These are phyloP conservation scores for Benitochromis conjunctus DNA, from an alignment of 2,113 vertebrate species.

Conservation along the genomic window DNA sequence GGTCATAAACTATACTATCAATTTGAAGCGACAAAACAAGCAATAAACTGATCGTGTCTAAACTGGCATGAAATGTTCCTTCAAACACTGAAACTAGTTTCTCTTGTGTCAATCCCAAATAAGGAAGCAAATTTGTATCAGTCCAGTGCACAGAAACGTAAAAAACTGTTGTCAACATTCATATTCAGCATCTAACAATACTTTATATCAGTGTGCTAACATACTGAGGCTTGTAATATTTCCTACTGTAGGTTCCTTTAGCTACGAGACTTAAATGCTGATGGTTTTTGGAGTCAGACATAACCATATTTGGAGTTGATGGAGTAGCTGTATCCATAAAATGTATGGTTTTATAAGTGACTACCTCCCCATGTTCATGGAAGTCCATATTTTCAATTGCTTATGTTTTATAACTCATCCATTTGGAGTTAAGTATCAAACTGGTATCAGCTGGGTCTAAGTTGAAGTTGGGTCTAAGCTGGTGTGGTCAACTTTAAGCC, in stretches of 20 bases:
- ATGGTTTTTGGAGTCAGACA: neutral
- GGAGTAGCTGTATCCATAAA: neutral
- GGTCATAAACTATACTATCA: neutral
- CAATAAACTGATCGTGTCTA: neutral
- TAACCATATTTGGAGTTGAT: neutral
- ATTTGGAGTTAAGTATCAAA: no score
- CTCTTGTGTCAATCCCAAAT: neutral
- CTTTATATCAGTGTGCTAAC: neutral
- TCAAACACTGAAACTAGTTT: neutral
- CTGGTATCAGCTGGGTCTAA: no score
- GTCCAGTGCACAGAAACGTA: neutral
- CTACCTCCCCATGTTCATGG: rapidly evolving
- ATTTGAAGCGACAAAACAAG: neutral
- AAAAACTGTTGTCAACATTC: neutral
- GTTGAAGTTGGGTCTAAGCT: neutral
- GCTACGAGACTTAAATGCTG: neutral
- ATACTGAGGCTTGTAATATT: neutral
- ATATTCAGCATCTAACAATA: neutral
- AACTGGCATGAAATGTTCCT: neutral
- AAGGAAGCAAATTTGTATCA: neutral
- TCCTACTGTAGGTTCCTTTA: neutral
- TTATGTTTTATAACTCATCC: no score
- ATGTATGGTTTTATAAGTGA: neutral
- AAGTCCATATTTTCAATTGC: no score
- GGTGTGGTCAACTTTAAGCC: neutral